These are phyloP conservation scores for Galeopsomyia nigrocyanea DNA, from an alignment of 2,888 invertebrate genomes.

Conservation along the genomic window DNA sequence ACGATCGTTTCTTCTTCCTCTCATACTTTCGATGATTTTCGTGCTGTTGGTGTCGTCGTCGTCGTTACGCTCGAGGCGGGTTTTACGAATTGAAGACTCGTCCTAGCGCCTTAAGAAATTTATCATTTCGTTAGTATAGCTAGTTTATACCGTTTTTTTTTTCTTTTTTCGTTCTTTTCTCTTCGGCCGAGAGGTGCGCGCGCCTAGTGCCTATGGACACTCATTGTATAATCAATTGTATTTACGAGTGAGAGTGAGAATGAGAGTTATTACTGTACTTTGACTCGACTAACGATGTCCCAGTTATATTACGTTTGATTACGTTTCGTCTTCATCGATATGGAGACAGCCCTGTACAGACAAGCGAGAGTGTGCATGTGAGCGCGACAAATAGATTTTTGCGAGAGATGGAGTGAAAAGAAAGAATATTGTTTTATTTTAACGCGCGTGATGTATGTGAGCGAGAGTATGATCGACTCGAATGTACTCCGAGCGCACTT, in stretches of 20 bases:
- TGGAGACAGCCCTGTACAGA: conserved; percentile 36
- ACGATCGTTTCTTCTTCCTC: too few species aligned
- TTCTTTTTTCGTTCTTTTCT: not conserved
- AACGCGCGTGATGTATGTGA: not conserved
- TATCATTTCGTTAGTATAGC: conserved; percentile 41
- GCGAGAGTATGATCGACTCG: conserved; percentile 8
- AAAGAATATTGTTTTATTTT: conserved; percentile 15
- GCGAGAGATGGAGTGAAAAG: too few species aligned
- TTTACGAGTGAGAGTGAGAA: not conserved
- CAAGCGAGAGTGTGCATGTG: conserved; percentile 8
- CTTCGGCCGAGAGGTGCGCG: not conserved
- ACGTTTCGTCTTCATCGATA: not conserved
- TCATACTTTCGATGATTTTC: too few species aligned
- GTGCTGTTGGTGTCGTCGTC: not conserved
- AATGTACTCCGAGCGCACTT: conserved; percentile 26
- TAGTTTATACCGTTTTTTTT: conserved; percentile 36
- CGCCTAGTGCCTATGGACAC: conserved; percentile 15
- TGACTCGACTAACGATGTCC: conserved; percentile 6
- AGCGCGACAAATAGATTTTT: too few species aligned
- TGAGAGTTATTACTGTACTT: conserved; percentile 32
- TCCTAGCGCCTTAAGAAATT: conserved; percentile 58
- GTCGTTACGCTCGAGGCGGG: not conserved
- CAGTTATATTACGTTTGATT: conserved; percentile 18
- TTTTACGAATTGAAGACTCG: conserved; percentile 52
- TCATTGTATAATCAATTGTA: conserved; percentile 28